These are phyloP conservation scores for Callopanchax toddi DNA, from an alignment of 2,113 vertebrate genomes.

Conservation along the genomic window DNA sequence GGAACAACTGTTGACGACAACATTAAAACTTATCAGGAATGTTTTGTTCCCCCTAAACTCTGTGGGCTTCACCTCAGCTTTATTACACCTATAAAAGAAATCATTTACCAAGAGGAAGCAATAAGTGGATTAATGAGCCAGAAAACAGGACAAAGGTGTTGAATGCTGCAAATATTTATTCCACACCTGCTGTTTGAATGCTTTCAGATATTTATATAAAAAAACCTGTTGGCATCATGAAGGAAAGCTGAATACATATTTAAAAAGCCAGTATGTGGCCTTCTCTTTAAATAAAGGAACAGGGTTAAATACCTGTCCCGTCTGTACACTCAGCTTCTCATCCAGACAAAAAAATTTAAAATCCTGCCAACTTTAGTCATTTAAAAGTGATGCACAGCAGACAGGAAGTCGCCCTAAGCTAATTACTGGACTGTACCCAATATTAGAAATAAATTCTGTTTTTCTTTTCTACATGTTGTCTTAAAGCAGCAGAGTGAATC, in stretches of 20 bases:
- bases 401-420: constrained; percentile 6
- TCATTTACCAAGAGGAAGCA: constrained; percentile 2
- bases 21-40: too few relatives aligned
- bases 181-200: constrained; percentile 18
- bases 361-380: constrained; percentile 17
- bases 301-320: neutral
- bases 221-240: neutral
- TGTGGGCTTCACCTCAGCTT: too few relatives aligned
- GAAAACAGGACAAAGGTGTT: neutral
- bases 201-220: constrained; percentile 10
- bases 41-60: too few relatives aligned
- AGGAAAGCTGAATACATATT: too few relatives aligned
- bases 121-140: constrained; percentile 22
- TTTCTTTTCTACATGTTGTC: constrained; percentile 7
- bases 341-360: constrained; percentile 1
- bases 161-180: constrained; percentile 5
- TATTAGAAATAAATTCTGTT: neutral
- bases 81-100: neutral
- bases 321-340: neutral
- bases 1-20: too few relatives aligned
- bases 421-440: constrained; percentile 26
- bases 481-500: constrained; percentile 4
- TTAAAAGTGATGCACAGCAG: constrained; percentile 33
- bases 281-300: too few relatives aligned
- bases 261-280: too few relatives aligned